Conservation (phyloP, 92 coral and sea anemone species). For the Zoanthus gigantus region DNA sequence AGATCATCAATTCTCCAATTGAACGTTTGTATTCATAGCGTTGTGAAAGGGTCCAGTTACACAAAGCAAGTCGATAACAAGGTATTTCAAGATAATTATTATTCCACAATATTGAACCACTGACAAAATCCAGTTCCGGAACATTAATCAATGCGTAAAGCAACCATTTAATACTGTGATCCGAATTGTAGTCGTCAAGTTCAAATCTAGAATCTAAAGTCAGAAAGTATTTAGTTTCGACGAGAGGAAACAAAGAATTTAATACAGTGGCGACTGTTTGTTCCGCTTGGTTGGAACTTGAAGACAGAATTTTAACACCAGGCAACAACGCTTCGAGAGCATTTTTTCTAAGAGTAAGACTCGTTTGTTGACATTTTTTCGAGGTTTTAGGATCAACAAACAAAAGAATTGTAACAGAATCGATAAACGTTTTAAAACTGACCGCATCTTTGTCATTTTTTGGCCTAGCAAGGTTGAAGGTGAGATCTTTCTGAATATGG, state of each 20-base stretch:
- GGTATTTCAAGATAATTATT: conserved; percentile 57
- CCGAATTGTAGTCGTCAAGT: conserved; percentile 46
- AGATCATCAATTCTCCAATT: conserved; percentile 74
- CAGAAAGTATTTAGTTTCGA: conserved; percentile 65
- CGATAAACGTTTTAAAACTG: background rate
- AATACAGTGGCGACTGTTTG: conserved; percentile 9
- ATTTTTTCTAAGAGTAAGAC: background rate
- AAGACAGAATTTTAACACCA: background rate
- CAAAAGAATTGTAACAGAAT: background rate
- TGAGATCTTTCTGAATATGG: background rate
- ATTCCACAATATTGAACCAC: conserved; percentile 65
- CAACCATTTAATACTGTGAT: conserved; percentile 56
- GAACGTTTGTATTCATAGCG: conserved; percentile 70
- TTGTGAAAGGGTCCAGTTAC: conserved; percentile 76
- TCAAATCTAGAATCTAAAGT: conserved; percentile 46
- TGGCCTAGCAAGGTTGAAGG: background rate
- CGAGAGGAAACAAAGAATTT: conserved; percentile 36
- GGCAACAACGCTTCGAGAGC: background rate
- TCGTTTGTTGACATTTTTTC: background rate
- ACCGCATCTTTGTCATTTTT: background rate
- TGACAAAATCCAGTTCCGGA: conserved; percentile 74
- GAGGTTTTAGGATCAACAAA: background rate
- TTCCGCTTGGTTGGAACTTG: background rate
- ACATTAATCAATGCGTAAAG: conserved; percentile 57
- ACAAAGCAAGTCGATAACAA: conserved; percentile 62